Conservation (phyloP, 2,797 vertebrate species). For the Saxicola maurus region DNA sequence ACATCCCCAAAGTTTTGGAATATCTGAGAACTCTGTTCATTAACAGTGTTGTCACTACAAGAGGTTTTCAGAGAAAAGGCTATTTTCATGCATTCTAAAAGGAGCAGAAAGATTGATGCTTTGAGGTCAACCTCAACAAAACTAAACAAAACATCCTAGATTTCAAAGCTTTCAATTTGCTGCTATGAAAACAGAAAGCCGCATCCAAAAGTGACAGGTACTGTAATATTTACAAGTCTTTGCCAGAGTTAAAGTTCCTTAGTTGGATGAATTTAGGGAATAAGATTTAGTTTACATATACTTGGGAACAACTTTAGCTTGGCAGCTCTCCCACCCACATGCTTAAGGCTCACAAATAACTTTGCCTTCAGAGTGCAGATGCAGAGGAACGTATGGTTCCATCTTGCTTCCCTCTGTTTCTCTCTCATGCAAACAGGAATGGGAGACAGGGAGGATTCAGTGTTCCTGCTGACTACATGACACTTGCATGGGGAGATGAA, state of each 20-base stretch:
- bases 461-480: neutral
- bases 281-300: slow-evolving; percentile 53
- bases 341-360: slow-evolving; percentile 32
- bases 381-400: neutral
- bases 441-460: neutral
- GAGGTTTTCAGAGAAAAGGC: neutral
- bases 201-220: slow-evolving; percentile 57
- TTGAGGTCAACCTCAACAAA: slow-evolving; percentile 40
- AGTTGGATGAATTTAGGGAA: slow-evolving; percentile 39
- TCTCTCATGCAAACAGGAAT: neutral
- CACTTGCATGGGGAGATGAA: neutral
- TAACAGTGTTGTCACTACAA: neutral
- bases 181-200: slow-evolving; percentile 40
- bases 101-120: slow-evolving; percentile 34
- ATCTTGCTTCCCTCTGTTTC: neutral
- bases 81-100: slow-evolving; percentile 23
- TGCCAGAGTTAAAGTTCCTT: slow-evolving; percentile 38
- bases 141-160: slow-evolving; percentile 33
- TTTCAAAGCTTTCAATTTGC: slow-evolving; percentile 49
- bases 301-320: slow-evolving; percentile 34
- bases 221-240: slow-evolving; percentile 58
- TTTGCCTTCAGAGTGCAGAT: slow-evolving; percentile 18
- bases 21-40: neutral
- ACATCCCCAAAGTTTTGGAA: neutral
- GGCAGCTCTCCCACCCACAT: slow-evolving; percentile 32